Evolutionary conservation across 1,140 invertebrate species (phyloP), one percentile per base, ranked within the genome.

Genomic region (Drosophila auraria): DNA sequence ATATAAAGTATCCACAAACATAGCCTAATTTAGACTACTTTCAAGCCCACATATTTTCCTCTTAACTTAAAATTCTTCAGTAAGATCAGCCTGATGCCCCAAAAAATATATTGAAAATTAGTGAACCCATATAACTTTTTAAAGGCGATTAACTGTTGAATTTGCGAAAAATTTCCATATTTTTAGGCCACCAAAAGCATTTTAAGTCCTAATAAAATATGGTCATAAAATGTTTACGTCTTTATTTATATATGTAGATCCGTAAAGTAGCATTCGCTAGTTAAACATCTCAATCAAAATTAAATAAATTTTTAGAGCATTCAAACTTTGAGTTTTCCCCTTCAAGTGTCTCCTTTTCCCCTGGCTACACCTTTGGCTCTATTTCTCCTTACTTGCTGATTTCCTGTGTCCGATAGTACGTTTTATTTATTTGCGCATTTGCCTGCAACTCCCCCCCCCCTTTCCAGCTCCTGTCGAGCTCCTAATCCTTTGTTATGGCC

Each of bases 371-470:
- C 33, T 36, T 11, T 15, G 27, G 1, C 25, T 15, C 9, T 44
- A 44, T 58, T 38, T 50, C 27, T 44, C 38, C 27, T 36, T 47
- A 57, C 36, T 64, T 59, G 64, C 61, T 87, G 83, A 83, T 87
- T 77, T 77, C 61, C 60, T 76, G 44, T 50, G 58, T 23, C 62
- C 61, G 83, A 87, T 87, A 83, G 69, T 80, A 81, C 65, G 54
- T 87, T 83, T 78, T 75, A 87, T 87, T 87, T 87, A 87, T 80
- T 80, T 72, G 63, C 58, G 20, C 40, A 70, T 79, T 83, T 76
- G 50, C 60, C 64, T 47, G 42, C 5, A 14, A 23, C 38, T 20
- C 20, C 20, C 20, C 0, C 20, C 0, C 44, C 71, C 49, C 20
- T 6, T 30, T 54, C 27, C 51, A 53, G 59, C 45, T 36, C 36